phyloP scores from a whole-genome alignment of 2,888 invertebrate species.

The Chalcis sispes region DNA sequence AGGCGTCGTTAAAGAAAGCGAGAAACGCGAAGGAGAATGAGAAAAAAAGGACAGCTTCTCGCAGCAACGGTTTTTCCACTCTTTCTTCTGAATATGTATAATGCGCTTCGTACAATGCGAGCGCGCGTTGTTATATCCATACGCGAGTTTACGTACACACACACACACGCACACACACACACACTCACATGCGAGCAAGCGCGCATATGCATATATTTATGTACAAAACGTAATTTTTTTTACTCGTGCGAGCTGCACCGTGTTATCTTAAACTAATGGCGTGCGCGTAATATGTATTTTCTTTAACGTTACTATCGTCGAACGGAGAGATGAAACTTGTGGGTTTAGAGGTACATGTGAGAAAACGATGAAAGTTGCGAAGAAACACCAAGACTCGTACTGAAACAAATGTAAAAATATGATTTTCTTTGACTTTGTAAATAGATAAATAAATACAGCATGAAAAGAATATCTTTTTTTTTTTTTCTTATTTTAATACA shows the following conservation, averaged over 20 bases:
- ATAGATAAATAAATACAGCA: too few species aligned
- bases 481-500: too few species aligned
- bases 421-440: too few species aligned
- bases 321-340: background rate
- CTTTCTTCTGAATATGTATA: too few species aligned
- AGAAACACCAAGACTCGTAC: too few species aligned
- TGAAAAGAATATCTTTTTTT: too few species aligned
- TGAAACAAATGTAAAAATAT: too few species aligned
- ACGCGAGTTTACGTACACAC: background rate
- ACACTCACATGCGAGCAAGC: background rate
- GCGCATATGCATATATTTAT: background rate
- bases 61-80: slow-evolving; percentile 22
- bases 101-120: too few species aligned
- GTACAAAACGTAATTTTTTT: background rate
- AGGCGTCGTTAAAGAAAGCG: slow-evolving; percentile 7
- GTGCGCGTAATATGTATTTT: background rate
- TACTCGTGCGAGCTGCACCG: background rate
- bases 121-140: background rate
- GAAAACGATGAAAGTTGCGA: too few species aligned
- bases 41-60: slow-evolving; percentile 1
- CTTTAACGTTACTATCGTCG: background rate
- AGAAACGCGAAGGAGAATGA: slow-evolving; percentile 10
- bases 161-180: background rate
- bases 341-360: too few species aligned
- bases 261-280: too few species aligned